Percentiles rank a stretch among this genome's conserved stretches.
Conservation (phyloP, 2,113 vertebrate species). For the Pimephales promelas region DNA sequence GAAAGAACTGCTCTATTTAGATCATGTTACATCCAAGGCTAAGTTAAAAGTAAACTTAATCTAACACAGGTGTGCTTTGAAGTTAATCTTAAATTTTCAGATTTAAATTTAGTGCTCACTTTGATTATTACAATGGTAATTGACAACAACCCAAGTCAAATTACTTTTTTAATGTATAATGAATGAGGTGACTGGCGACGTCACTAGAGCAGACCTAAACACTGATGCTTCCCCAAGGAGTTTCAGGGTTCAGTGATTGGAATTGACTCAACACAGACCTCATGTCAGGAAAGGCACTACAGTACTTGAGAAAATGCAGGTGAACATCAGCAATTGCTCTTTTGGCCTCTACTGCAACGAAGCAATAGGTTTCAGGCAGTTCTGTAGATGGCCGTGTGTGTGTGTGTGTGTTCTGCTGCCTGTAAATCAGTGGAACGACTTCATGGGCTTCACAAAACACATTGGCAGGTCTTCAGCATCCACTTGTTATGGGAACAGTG, state of each 20-base stretch:
- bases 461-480: slow-evolving; percentile 32
- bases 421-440: slow-evolving; percentile 32
- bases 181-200: not conserved
- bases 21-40: slow-evolving; percentile 6
- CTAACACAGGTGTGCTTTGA: slow-evolving; percentile 4
- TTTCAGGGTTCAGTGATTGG: not conserved
- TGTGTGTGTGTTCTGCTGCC: slow-evolving; percentile 12
- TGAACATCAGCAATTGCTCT: not conserved
- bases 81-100: not conserved
- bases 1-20: not conserved
- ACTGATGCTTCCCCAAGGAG: not conserved
- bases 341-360: slow-evolving; percentile 17
- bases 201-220: not conserved
- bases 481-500: slow-evolving; percentile 18
- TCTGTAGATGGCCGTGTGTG: not conserved
- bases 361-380: slow-evolving; percentile 11
- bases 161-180: not conserved
- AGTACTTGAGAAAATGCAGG: not conserved
- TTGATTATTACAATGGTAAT: not conserved
- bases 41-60: not conserved
- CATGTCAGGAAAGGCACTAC: not conserved
- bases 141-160: not conserved
- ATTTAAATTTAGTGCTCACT: not conserved
- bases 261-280: not conserved
- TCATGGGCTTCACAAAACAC: slow-evolving; percentile 34